phyloP scores from a whole-genome alignment of 2,113 vertebrate genomes.

The Dolichallabes microphthalmus region DNA sequence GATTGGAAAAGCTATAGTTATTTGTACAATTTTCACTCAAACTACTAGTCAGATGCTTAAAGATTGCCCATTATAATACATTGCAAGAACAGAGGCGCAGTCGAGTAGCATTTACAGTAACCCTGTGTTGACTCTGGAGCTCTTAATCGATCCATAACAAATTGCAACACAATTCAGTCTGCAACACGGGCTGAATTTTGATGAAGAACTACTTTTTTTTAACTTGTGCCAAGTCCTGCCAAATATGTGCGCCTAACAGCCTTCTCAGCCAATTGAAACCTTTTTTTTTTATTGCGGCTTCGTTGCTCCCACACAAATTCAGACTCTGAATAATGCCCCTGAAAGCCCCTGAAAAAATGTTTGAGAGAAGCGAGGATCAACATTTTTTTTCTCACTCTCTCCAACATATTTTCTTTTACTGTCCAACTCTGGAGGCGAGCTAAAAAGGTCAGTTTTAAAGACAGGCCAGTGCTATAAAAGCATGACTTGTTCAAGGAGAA shows the following conservation, averaged over 20 bases:
- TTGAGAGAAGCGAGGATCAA: constrained; percentile 49
- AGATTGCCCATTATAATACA: neutral
- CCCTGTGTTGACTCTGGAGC: constrained; percentile 42
- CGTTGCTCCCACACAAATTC: constrained; percentile 42
- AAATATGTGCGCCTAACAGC: constrained; percentile 58
- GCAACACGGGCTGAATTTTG: constrained; percentile 54
- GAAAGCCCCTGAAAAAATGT: constrained; percentile 49
- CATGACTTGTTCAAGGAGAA: constrained; percentile 82
- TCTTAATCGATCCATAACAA: constrained; percentile 59
- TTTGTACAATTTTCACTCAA: constrained; percentile 18
- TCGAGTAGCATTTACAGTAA: constrained; percentile 16
- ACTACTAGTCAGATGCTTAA: neutral
- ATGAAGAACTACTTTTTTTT: constrained; percentile 58
- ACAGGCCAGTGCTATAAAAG: constrained; percentile 79
- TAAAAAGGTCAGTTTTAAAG: constrained; percentile 81
- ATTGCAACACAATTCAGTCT: constrained; percentile 52
- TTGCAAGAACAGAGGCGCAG: constrained; percentile 1
- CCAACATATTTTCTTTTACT: constrained; percentile 62
- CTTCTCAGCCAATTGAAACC: constrained; percentile 58
- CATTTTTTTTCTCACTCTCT: constrained; percentile 57
- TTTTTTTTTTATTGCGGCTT: constrained; percentile 51
- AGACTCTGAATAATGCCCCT: constrained; percentile 17
- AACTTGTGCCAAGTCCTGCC: constrained; percentile 60
- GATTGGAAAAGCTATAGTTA: neutral
- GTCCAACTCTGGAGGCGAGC: constrained; percentile 62